Conservation (phyloP, 2,888 invertebrate species). For the Lycaena phlaeas region DNA sequence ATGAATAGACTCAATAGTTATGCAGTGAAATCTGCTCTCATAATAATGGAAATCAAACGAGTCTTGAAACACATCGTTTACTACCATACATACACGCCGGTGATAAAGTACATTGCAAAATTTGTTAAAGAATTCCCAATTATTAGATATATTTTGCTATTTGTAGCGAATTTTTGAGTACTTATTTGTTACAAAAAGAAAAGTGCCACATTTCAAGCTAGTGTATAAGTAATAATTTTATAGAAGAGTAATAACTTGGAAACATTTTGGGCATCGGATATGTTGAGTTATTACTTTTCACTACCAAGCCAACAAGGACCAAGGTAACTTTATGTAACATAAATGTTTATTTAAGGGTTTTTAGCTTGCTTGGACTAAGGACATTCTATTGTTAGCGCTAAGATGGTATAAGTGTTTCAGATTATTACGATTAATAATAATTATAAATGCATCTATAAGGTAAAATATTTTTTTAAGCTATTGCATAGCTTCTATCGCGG, state of each 20-base stretch:
- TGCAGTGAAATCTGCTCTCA: not conserved
- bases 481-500: too few relatives aligned
- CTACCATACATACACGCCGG: not conserved
- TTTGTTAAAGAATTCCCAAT: not conserved
- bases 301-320: constrained; percentile 16
- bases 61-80: not conserved
- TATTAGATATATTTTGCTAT: constrained; percentile 7
- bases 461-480: too few relatives aligned
- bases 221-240: not conserved
- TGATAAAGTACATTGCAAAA: not conserved
- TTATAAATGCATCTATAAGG: not conserved
- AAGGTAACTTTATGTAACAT: constrained; percentile 18
- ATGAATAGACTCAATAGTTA: constrained; percentile 1
- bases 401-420: not conserved
- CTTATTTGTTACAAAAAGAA: not conserved
- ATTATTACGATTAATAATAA: not conserved
- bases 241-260: constrained; percentile 6
- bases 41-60: not conserved
- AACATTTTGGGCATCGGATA: not conserved
- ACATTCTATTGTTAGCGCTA: not conserved
- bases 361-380: constrained; percentile 19
- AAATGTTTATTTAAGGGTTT: not conserved
- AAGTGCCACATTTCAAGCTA: not conserved
- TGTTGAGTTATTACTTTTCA: constrained; percentile 6
- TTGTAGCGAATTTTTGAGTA: constrained; percentile 2